These are phyloP conservation scores for Rhabdophis nuchalis DNA, from an alignment of 2,797 vertebrate species.

Conservation along the genomic window DNA sequence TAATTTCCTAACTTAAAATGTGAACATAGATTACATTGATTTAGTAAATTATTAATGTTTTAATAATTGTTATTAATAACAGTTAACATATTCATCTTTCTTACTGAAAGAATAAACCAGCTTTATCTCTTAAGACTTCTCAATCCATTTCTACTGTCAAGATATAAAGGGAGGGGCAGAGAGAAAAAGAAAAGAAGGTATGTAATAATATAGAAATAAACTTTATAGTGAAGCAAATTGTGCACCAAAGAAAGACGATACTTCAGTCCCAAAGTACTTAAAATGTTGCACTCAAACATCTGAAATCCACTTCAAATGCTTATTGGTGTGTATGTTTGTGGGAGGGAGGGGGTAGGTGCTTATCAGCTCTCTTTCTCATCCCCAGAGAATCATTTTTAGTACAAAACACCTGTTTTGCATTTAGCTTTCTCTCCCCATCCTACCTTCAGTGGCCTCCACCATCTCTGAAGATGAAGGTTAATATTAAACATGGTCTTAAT, in stretches of 20 bases:
- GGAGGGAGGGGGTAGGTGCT: background rate
- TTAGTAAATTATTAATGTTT: background rate
- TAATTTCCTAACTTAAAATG: background rate
- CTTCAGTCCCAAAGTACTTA: background rate
- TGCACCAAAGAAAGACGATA: background rate
- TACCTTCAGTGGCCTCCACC: constrained; percentile 32
- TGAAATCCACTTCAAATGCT: background rate
- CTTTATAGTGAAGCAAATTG: background rate
- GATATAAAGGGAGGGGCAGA: background rate
- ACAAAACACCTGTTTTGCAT: constrained; percentile 16
- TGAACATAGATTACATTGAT: background rate
- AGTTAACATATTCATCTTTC: background rate
- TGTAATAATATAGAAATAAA: background rate
- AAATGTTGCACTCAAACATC: background rate
- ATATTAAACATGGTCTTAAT: constrained; percentile 69
- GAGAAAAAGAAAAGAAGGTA: background rate
- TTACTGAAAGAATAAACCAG: background rate
- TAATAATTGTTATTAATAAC: background rate
- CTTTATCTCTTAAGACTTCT: background rate
- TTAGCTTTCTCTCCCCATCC: constrained; percentile 11
- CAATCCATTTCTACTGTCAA: background rate
- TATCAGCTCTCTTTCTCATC: background rate
- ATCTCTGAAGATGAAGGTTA: constrained; percentile 61
- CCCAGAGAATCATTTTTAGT: constrained; percentile 27
- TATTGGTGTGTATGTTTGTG: background rate